These are phyloP conservation scores for Poecilia velifera DNA, from an alignment of 2,797 vertebrate species.

Conservation along the genomic window DNA sequence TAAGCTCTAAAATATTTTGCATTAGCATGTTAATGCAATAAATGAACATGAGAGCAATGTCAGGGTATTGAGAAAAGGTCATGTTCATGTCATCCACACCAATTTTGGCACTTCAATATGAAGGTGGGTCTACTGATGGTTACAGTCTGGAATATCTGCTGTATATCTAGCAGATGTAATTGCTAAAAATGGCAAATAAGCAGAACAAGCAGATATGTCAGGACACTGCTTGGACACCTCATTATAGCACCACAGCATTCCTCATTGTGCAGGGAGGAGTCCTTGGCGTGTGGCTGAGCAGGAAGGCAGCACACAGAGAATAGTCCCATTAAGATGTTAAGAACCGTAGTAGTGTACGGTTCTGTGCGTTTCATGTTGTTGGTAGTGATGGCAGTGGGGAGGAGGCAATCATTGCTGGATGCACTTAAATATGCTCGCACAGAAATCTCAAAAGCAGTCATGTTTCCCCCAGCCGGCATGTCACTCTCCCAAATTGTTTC, in stretches of 20 bases:
- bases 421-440: conserved; percentile 5
- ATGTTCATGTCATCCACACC: background rate
- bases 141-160: conserved; percentile 1
- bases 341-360: conserved; percentile 15
- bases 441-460: conserved; percentile 47
- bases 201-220: conserved; percentile 61
- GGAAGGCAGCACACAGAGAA: conserved; percentile 50
- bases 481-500: conserved; percentile 67
- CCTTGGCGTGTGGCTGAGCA: conserved; percentile 34
- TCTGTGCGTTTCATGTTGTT: background rate
- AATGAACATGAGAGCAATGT: conserved; percentile 5
- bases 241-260: conserved; percentile 41
- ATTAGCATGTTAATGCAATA: conserved; percentile 9
- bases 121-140: background rate
- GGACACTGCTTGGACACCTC: conserved; percentile 49
- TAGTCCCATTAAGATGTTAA: conserved; percentile 51
- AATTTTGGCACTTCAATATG: background rate
- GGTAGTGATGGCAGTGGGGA: background rate
- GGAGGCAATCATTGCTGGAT: conserved; percentile 39
- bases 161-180: conserved; percentile 31
- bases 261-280: conserved; percentile 39
- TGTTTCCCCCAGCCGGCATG: conserved; percentile 39
- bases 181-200: conserved; percentile 46
- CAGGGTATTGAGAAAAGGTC: background rate
- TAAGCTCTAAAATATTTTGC: background rate